These are phyloP conservation scores for Drosophila borealis DNA, from an alignment of 2,888 invertebrate species.

Conservation along the genomic window DNA sequence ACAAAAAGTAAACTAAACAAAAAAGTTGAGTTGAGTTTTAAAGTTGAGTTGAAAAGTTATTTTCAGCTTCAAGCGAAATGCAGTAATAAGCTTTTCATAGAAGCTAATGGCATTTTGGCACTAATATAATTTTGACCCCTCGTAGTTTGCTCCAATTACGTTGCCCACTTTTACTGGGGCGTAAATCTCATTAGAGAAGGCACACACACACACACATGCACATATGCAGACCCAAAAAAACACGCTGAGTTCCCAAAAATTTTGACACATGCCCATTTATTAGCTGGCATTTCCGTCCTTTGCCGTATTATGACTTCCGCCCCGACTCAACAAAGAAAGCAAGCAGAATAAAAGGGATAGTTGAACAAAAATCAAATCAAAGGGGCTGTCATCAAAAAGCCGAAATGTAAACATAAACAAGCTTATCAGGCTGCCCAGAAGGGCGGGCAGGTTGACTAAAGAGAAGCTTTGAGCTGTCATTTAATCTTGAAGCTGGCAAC, in stretches of 20 bases:
- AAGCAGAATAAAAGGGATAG: constrained; percentile 47
- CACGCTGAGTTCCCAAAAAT: constrained; percentile 30
- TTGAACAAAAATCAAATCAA: constrained; percentile 56
- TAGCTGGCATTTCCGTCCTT: constrained; percentile 48
- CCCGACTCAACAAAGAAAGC: constrained; percentile 12
- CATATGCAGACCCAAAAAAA: background rate
- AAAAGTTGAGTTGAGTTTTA: constrained; percentile 13
- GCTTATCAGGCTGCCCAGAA: constrained; percentile 55
- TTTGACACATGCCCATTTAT: constrained; percentile 58
- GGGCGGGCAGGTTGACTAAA: constrained; percentile 43
- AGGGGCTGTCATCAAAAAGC: constrained; percentile 67
- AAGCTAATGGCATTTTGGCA: constrained; percentile 33
- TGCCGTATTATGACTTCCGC: constrained; percentile 39
- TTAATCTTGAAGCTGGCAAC: constrained; percentile 55
- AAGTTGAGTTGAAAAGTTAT: constrained; percentile 25
- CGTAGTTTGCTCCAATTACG: constrained; percentile 42
- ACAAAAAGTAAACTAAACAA: background rate
- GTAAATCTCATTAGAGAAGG: constrained; percentile 53
- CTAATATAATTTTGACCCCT: constrained; percentile 49
- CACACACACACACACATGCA: constrained; percentile 3
- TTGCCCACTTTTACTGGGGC: constrained; percentile 46
- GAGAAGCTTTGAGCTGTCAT: constrained; percentile 60
- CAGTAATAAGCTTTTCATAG: constrained; percentile 23
- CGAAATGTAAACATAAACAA: constrained; percentile 69
- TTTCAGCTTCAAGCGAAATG: constrained; percentile 20